These are phyloP conservation scores for crab-eating macaque (Macaca fascicularis) DNA, from an alignment of 2,113 vertebrate species.

Conservation along the genomic window DNA sequence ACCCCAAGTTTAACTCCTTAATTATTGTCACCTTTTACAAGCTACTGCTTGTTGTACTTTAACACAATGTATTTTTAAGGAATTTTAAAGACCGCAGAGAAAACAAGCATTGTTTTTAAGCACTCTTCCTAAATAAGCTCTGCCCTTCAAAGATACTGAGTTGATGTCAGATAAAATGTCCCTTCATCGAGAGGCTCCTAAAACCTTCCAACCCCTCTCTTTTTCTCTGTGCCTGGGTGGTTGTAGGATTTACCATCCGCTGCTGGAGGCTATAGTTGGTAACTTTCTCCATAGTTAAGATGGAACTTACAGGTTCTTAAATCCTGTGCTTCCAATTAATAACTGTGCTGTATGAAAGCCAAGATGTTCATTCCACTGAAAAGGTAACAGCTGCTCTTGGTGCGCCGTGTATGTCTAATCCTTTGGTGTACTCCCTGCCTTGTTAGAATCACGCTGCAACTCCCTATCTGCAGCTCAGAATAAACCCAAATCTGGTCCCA, in stretches of 20 bases:
- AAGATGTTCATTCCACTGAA: background rate
- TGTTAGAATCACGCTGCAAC: background rate
- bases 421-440: slow-evolving; percentile 17
- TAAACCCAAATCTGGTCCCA: background rate
- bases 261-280: background rate
- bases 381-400: slow-evolving; percentile 17
- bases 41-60: background rate
- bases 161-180: background rate
- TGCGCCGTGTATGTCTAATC: slow-evolving; percentile 46
- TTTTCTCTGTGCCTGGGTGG: background rate
- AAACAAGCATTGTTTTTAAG: background rate
- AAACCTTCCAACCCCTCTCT: background rate
- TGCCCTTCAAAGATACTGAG: background rate
- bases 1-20: background rate
- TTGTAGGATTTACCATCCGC: background rate
- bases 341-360: slow-evolving; percentile 28
- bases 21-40: background rate
- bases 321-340: slow-evolving; percentile 43
- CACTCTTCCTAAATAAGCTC: background rate
- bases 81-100: background rate
- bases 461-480: slow-evolving; percentile 2
- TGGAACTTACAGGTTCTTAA: background rate
- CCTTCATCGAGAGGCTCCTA: background rate
- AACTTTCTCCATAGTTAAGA: background rate
- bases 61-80: background rate